phyloP scores from a whole-genome alignment of 1,140 invertebrate species.

The Zaprionus nigranus region DNA sequence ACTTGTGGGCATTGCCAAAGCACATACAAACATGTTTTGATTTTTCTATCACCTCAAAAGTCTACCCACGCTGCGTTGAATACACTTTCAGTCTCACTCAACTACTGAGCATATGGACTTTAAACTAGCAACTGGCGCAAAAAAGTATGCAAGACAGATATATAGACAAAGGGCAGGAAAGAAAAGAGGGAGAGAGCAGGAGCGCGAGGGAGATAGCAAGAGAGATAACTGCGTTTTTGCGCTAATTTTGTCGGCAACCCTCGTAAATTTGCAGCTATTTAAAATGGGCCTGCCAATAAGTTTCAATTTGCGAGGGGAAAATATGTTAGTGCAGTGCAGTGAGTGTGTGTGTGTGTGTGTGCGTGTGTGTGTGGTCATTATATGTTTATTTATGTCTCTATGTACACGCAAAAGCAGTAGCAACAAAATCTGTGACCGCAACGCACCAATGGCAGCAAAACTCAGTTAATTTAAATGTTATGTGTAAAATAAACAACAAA shows the following conservation, averaged over 20 bases:
- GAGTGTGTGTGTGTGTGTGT: constrained; percentile 6
- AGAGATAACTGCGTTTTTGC: neutral
- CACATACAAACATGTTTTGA: no score
- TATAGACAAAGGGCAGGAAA: no score
- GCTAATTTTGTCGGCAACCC: neutral
- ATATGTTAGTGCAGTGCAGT: constrained; percentile 20
- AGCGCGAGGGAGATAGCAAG: neutral
- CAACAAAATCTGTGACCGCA: constrained; percentile 32
- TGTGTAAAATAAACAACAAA: constrained; percentile 58
- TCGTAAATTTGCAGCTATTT: constrained; percentile 31
- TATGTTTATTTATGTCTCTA: constrained; percentile 43
- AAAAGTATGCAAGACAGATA: neutral
- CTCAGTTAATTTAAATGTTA: constrained; percentile 65
- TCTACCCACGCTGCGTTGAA: no score
- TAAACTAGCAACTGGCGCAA: neutral
- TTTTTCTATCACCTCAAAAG: no score
- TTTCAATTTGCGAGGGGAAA: constrained; percentile 32
- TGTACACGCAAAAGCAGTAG: constrained; percentile 4
- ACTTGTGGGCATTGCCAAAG: no score
- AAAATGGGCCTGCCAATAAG: constrained; percentile 9
- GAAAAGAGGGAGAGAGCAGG: neutral
- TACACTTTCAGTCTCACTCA: no score
- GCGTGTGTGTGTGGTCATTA: constrained; percentile 33
- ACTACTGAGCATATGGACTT: no score
- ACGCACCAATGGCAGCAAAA: constrained; percentile 38